Percentiles rank a stretch among this genome's conserved stretches.
Conservation (phyloP, 1,140 invertebrate species). For the Paralvinella palmiformis region DNA sequence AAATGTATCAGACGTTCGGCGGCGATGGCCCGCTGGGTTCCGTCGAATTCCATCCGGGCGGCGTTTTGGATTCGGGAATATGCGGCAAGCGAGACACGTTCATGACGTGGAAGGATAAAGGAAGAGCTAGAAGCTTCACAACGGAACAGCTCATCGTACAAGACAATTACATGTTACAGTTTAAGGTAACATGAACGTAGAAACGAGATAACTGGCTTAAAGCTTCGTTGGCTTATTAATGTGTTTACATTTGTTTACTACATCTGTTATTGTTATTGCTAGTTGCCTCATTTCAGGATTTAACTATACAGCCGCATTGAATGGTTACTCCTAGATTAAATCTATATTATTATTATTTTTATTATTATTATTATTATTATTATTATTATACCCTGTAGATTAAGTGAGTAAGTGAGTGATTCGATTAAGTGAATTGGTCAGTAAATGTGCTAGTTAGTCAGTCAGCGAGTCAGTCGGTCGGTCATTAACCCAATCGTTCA, state of each 20-base stretch:
- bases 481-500: no score
- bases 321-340: background rate
- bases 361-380: background rate
- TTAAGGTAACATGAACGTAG: slow-evolving; percentile 33
- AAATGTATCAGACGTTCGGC: slow-evolving; percentile 45
- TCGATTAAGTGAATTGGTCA: no score
- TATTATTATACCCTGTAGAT: no score
- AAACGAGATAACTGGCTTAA: background rate
- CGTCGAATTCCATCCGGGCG: slow-evolving; percentile 48
- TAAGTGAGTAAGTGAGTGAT: no score
- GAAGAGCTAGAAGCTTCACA: slow-evolving; percentile 42
- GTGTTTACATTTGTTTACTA: background rate
- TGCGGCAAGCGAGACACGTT: slow-evolving; percentile 22
- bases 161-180: slow-evolving; percentile 46
- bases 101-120: slow-evolving; percentile 35
- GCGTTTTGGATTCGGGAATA: slow-evolving; percentile 30
- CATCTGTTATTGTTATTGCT: background rate
- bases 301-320: background rate
- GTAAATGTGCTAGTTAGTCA: no score
- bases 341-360: background rate
- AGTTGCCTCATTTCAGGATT: background rate
- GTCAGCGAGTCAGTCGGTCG: no score
- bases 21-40: slow-evolving; percentile 22
- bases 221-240: background rate
- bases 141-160: slow-evolving; percentile 50